Evolutionary conservation across 2,888 invertebrate species (phyloP).

Genomic region (Drosophila suboccidentalis): DNA sequence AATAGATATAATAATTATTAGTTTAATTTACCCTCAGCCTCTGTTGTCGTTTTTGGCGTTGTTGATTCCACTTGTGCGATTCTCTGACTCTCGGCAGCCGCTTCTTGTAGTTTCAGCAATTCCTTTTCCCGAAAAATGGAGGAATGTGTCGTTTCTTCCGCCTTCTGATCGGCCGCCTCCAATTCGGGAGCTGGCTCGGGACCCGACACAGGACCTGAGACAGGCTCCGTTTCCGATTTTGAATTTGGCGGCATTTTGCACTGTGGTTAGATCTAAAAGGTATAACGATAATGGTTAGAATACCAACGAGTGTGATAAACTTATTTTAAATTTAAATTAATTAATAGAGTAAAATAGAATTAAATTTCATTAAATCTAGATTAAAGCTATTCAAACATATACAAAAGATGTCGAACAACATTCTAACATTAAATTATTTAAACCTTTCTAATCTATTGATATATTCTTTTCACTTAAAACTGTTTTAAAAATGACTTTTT

Average conservation of each 20-base stretch:
- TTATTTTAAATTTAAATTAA: background rate
- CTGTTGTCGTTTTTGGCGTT: constrained; percentile 78
- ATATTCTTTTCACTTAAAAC: background rate
- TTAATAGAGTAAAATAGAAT: background rate
- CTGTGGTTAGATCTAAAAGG: constrained; percentile 59
- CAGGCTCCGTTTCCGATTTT: constrained; percentile 75
- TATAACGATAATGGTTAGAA: background rate
- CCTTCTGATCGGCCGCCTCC: constrained; percentile 78
- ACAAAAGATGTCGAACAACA: no score
- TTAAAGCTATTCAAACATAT: background rate
- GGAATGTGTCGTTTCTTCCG: constrained; percentile 81
- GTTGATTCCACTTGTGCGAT: constrained; percentile 78
- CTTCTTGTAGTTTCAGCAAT: constrained; percentile 57
- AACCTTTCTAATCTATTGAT: background rate
- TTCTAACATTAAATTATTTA: no score
- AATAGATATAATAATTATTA: background rate
- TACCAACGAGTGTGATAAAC: background rate
- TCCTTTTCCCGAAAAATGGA: constrained; percentile 79
- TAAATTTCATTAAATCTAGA: background rate
- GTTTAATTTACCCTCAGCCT: constrained; percentile 73
- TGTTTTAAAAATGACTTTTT: background rate
- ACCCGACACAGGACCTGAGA: constrained; percentile 53
- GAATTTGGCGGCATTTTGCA: constrained; percentile 84
- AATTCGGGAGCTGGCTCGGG: constrained; percentile 69
- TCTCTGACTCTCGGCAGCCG: constrained; percentile 79